Base-by-base conservation (phyloP, 2,113 vertebrate genomes). In the Lichenostomus cassidix region DNA sequence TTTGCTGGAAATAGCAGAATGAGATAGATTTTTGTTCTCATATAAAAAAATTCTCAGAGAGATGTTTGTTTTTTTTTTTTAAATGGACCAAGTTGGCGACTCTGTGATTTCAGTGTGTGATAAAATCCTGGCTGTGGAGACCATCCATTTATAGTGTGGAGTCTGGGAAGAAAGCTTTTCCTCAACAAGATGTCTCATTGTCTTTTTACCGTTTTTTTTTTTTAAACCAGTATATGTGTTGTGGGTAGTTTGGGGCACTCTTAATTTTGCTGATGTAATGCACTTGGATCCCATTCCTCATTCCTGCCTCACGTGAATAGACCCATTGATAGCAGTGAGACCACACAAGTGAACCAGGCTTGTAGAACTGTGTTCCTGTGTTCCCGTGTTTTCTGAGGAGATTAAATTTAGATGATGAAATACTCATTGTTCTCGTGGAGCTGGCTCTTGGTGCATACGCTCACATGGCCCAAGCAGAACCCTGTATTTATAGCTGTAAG, bases 1-100 rank as follows among this genome's bases (percentile, higher is more conserved):
- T 95, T 95, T 93, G 64, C 83, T 96, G 80, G 77, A 95, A 96
- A 87, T 83, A 90, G 62, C 67, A 85, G 78, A 90, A 69, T 50
- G 76, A 89, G 85, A 28, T 64, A 87, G 85, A 87, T 87, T 95
- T 94, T 94, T 96, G 87, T 96, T 92, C 87, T 94, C 65, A 55
- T 74, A 59, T 53, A 64, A 89, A 85, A 91, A 89, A 90, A 82
- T 7, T 17, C 19, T 65, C 17, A 35, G 67, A 50, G 29, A 31
- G 58, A 37, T 78, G 60, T 50, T 11, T 58, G 15, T 37, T 76
- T 81, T 69, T 80, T 80, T 83, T 87, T 79, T 63, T 87, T 83
- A 49, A 83, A 83, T 92, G 69, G 68, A 27, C 58, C n/a, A 50
- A 71, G 59, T 79, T 94, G 83, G 39, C 0, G 17, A 79, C 73